phyloP scores from a whole-genome alignment of 2,888 invertebrate species.

The Xanthorhoe spadicearia region DNA sequence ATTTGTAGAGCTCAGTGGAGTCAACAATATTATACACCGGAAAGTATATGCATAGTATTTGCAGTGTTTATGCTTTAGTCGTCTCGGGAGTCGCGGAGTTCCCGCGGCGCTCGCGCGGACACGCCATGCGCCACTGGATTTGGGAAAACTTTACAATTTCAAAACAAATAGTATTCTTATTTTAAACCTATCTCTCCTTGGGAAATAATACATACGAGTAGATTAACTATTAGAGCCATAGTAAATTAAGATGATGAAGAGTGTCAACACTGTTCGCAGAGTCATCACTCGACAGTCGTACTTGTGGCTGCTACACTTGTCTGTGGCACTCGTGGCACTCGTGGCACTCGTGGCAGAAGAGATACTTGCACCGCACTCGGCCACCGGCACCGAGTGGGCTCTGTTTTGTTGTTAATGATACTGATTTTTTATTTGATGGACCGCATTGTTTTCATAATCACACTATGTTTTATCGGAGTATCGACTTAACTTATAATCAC shows the following conservation, averaged over 20 bases:
- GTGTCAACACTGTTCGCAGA: not conserved
- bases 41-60: conserved; percentile 14
- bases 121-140: conserved; percentile 8
- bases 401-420: not conserved
- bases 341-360: not conserved
- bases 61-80: conserved; percentile 4
- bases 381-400: not conserved
- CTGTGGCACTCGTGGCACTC: conserved; percentile 2
- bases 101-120: not conserved
- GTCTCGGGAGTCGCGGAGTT: not conserved
- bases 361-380: not conserved
- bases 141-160: conserved; percentile 13
- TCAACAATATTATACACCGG: conserved; percentile 14
- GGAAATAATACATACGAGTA: not conserved
- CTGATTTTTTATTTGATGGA: not conserved
- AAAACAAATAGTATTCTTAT: conserved; percentile 3
- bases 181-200: not conserved
- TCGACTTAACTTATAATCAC: not conserved
- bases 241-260: not conserved
- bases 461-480: not conserved
- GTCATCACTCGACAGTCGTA: not conserved
- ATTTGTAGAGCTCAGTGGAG: not conserved
- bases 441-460: too few relatives aligned
- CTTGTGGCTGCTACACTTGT: conserved; percentile 8
- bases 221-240: not conserved